Evolutionary conservation across 2,797 vertebrate genomes (phyloP).

Genomic region (Anabacerthia variegaticeps): DNA sequence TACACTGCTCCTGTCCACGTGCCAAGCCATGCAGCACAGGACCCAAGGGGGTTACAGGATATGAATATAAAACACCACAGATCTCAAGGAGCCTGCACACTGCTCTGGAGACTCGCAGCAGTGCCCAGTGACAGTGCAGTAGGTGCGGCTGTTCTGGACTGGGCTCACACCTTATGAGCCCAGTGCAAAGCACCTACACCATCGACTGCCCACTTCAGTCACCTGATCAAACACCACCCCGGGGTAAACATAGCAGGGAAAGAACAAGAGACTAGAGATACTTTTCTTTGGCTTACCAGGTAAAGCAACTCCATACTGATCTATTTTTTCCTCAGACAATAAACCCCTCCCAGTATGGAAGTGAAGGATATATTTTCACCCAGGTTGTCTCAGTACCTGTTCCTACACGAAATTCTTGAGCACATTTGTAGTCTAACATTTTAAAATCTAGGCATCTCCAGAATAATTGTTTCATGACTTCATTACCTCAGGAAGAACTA

Average conservation of each 20-base stretch:
- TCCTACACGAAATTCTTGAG: background rate
- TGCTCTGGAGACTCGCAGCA: background rate
- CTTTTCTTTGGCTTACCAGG: background rate
- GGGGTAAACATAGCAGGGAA: background rate
- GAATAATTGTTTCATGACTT: background rate
- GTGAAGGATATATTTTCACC: background rate
- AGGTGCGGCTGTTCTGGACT: background rate
- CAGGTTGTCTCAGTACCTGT: background rate
- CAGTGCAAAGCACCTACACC: background rate
- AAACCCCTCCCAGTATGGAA: background rate
- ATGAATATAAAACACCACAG: background rate
- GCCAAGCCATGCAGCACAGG: background rate
- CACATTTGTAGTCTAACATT: background rate
- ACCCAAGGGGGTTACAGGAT: accelerated
- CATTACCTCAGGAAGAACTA: background rate
- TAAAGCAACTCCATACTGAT: background rate
- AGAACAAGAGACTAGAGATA: background rate
- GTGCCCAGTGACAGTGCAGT: background rate
- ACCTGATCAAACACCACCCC: background rate
- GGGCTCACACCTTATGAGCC: background rate
- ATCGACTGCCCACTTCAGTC: background rate
- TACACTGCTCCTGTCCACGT: accelerated
- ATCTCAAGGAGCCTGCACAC: background rate
- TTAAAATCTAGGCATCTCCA: background rate
- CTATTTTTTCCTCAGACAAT: background rate